Percentiles rank a stretch among this genome's conserved stretches.
These are phyloP conservation scores for Trachelus stipa DNA, from an alignment of 2,888 invertebrate species.

Conservation along the genomic window DNA sequence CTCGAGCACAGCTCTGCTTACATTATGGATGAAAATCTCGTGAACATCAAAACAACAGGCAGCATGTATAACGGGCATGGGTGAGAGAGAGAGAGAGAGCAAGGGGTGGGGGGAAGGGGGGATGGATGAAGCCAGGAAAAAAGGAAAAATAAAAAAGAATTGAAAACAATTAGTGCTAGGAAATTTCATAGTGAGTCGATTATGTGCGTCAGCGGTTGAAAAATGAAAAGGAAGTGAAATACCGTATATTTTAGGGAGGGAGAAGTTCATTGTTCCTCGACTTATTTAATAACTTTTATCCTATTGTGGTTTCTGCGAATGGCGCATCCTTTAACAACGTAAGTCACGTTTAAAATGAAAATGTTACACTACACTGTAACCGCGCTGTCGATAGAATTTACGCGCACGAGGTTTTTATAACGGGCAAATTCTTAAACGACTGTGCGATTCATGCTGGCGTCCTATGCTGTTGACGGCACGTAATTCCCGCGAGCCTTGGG, in stretches of 20 bases:
- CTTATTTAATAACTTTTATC: neutral
- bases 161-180: neutral
- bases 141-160: neutral
- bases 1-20: conserved; percentile 20
- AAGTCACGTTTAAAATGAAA: neutral
- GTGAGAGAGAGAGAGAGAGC: too few species aligned
- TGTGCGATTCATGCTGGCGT: neutral
- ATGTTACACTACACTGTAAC: neutral
- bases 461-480: neutral
- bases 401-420: neutral
- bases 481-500: neutral
- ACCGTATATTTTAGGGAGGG: neutral
- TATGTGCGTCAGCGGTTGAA: neutral
- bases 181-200: neutral
- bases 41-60: neutral
- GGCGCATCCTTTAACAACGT: neutral
- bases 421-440: neutral
- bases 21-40: conserved; percentile 14
- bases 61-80: too few species aligned
- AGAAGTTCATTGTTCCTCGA: neutral
- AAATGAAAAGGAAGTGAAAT: neutral
- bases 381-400: neutral
- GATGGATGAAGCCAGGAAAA: neutral
- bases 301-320: neutral
- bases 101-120: too few species aligned